Conservation (phyloP, 2,888 invertebrate species). For the Chrysolina haemoptera region DNA sequence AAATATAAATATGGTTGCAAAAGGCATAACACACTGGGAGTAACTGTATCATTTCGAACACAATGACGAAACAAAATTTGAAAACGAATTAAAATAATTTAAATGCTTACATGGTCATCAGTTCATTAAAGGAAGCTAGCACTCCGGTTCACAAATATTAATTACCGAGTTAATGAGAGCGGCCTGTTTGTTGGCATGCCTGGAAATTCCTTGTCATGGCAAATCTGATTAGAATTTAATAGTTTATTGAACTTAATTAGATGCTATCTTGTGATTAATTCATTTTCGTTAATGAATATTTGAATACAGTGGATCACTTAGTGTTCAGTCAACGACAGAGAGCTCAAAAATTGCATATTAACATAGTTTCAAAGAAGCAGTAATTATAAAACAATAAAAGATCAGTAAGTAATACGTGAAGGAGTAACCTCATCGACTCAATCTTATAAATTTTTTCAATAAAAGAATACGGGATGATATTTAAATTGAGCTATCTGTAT, state of each 20-base stretch:
- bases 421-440: too few relatives aligned
- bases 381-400: too few relatives aligned
- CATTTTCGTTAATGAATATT: conserved; percentile 48
- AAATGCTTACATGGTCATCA: conserved; percentile 42
- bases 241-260: conserved; percentile 60
- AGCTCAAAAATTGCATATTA: too few relatives aligned
- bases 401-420: too few relatives aligned
- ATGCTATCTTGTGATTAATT: conserved; percentile 52
- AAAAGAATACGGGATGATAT: too few relatives aligned
- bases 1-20: too few relatives aligned
- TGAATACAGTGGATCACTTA: neutral
- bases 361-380: too few relatives aligned
- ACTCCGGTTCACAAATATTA: conserved; percentile 47
- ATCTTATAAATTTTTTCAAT: too few relatives aligned
- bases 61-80: conserved; percentile 40
- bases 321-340: neutral
- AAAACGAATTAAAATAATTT: conserved; percentile 36
- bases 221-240: conserved; percentile 59
- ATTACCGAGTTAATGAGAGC: conserved; percentile 56
- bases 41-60: neutral
- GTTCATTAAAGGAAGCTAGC: conserved; percentile 42
- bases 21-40: neutral
- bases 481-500: too few relatives aligned
- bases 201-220: conserved; percentile 57
- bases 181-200: conserved; percentile 51